Evolutionary conservation across 2,888 invertebrate species (phyloP), one percentile per base, ranked within the genome.

Genomic region (Lordiphosa fenestrarum): DNA sequence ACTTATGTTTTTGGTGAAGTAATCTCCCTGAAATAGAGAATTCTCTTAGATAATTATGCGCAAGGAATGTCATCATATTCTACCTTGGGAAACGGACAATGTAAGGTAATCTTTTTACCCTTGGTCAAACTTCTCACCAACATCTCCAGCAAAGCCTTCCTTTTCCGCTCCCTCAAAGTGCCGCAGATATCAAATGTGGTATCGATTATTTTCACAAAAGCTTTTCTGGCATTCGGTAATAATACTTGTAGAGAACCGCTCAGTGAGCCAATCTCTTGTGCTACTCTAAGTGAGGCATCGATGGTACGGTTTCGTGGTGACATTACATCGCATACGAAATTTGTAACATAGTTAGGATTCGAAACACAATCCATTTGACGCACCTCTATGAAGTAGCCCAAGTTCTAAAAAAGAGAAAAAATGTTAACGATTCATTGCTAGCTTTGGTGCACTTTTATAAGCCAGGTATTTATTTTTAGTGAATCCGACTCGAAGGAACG

Each of bases 111-210:
- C 12, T 61, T 62, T 1, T 33, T 51, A 36, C 50, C 35, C 5
- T 44, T 23, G 4, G 60, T 23, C 42, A 78, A 35, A n/a, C 40
- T 50, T 7, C 41, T 55, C 2, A 81, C 44, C 50, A 68, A 12
- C 4, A 81, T 13, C 2, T 64, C 64, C 5, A 83, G 51, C 0
- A 78, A 39, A 3, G 48, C 21, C n/a, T 61, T 66, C 7, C 65
- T 25, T 6, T 69, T 68, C 4, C 62, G 52, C 25, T 73, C 77
- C 2, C 59, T 35, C 2, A 78, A n/a, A 0, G 55, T 44, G 36
- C 81, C 73, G 53, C 84, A 84, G 13, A 77, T 6, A 44, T 78
- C 74, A 13, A 84, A 74, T 5, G 53, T 66, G 1, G 66, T 47
- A 0, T 76, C 66, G 2, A 71, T 63, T 37, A 84, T 57, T 51